Conservation (phyloP, 1,140 invertebrate genomes). For the Apis mellifera region Amel_HAv3.1 CM009937.2:11924001-11924500, state of each 20-base stretch:
- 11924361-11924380: slow-evolving; percentile 49
- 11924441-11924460: slow-evolving; percentile 39
- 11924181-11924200: neutral
- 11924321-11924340: neutral
- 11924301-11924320: slow-evolving; percentile 47
- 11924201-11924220: slow-evolving; percentile 54
- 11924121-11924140: slow-evolving; percentile 31
- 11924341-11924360: neutral
- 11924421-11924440: slow-evolving; percentile 11
- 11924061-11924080: slow-evolving; percentile 47
- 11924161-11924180: slow-evolving; percentile 39
- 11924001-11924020: neutral
- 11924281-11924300: neutral
- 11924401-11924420: neutral
- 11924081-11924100: slow-evolving; percentile 27
- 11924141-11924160: slow-evolving; percentile 23
- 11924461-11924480: slow-evolving; percentile 21
- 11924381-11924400: slow-evolving; percentile 4
- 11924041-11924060: slow-evolving; percentile 24
- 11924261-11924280: slow-evolving; percentile 38
- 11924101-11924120: neutral
- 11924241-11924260: slow-evolving; percentile 28
- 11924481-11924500: neutral
- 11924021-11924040: slow-evolving; percentile 41
- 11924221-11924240: slow-evolving; percentile 30